Evolutionary conservation across 2,888 invertebrate genomes (phyloP), one percentile per base, ranked within the genome.

Genomic region (Cephalotes varians): DNA sequence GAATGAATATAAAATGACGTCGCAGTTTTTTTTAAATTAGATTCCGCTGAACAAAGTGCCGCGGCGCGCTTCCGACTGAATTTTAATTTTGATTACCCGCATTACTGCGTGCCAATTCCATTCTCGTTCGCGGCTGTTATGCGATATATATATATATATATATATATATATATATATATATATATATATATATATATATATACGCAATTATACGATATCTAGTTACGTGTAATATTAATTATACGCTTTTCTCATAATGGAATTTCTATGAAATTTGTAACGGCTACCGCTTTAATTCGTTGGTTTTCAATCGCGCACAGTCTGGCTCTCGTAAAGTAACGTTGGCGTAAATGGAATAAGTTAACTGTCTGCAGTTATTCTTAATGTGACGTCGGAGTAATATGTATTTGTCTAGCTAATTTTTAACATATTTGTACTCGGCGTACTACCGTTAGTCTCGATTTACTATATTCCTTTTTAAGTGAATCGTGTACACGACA

Each of bases 1-100:
- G 81, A 83, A 90, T 91, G 93, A 93, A 93, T 93, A 93, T 93
- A 92, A 93, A 93, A 93, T 93, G 93, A 92, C 92, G 92, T 92
- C 92, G 92, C 91, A 21, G 91, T 93, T 93, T 92, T 71, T 91
- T 93, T 92, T 88, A 93, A 69, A 93, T 93, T 92, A 92, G 88
- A 92, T 91, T 84, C 85, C 85, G 86, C 82, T 37, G 86, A 81
- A 83, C 85, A 73, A 69, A 77, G 56, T 47, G 64, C 73, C 85
- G 83, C 80, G 81, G 76, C 82, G 85, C 85, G 77, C 88, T 90
- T 85, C 86, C 87, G 87, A 91, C 88, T 93, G 93, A 92, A 92
- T 93, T 93, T 93, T 93, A 93, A 93, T 93, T 92, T 92, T 91
- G 90, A 93, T 92, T 92, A 92, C 92, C 25, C 34, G 74, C 62